phyloP scores from a whole-genome alignment of 2,113 vertebrate species.

The Hippocampus comes region DNA sequence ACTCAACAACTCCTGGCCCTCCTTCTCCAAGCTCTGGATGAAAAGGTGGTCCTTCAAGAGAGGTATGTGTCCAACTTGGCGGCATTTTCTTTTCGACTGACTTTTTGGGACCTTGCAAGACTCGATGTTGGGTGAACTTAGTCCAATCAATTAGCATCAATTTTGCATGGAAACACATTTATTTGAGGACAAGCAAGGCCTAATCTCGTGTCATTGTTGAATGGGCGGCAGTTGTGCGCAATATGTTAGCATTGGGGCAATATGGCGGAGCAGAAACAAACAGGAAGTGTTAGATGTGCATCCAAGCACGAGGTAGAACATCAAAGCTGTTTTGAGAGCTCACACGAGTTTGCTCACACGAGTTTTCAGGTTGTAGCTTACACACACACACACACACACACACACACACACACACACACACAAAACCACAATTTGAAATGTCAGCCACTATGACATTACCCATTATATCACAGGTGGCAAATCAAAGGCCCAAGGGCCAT shows the following conservation, averaged over 20 bases:
- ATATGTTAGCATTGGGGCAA: background rate
- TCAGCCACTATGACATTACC: background rate
- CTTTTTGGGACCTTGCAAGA: background rate
- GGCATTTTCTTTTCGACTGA: background rate
- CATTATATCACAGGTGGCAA: background rate
- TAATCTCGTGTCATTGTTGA: background rate
- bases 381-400: background rate
- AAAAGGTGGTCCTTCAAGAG: constrained; percentile 93
- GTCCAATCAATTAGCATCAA: background rate
- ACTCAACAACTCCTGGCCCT: constrained; percentile 95
- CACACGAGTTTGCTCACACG: background rate
- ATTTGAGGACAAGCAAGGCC: background rate
- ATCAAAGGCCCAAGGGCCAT: no score
- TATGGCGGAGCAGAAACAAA: background rate
- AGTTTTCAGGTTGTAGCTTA: background rate
- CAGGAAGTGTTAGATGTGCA: background rate
- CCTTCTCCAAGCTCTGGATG: constrained; percentile 92
- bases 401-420: background rate
- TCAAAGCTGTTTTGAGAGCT: background rate
- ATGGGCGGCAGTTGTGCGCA: background rate
- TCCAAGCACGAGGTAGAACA: background rate
- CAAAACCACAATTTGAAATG: background rate
- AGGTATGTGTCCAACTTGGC: constrained; percentile 71
- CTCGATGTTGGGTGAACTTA: background rate
- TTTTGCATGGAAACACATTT: background rate